Conservation (phyloP, 2,113 vertebrate species). For the Petroica traversi region DNA sequence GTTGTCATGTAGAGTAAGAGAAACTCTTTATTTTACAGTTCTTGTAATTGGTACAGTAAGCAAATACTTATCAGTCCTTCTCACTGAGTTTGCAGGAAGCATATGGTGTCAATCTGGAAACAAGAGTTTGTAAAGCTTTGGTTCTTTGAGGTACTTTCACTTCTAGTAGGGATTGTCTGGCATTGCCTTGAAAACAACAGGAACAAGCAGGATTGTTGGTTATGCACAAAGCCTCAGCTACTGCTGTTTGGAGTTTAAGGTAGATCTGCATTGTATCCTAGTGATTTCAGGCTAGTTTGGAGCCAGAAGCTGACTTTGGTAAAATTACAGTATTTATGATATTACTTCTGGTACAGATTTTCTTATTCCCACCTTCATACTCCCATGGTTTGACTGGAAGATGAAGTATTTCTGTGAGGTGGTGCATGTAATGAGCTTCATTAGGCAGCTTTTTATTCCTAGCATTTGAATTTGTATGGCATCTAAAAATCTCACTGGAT, state of each 20-base stretch:
- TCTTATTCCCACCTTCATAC: background rate
- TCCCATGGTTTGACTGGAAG: background rate
- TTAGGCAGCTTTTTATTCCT: background rate
- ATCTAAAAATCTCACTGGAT: background rate
- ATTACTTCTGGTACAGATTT: background rate
- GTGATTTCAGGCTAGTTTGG: background rate
- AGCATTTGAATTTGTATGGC: background rate
- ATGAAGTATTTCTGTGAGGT: background rate
- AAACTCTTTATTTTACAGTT: background rate
- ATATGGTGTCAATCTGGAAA: background rate
- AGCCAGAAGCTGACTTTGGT: background rate
- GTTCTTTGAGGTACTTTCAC: background rate
- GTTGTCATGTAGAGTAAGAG: background rate
- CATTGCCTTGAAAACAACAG: background rate
- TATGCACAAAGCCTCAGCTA: background rate
- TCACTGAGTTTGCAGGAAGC: background rate
- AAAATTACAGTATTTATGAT: background rate
- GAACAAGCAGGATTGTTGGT: background rate
- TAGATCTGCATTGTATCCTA: background rate
- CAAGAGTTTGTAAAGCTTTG: background rate
- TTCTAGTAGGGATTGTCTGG: background rate
- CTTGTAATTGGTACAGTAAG: background rate
- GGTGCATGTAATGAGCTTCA: background rate
- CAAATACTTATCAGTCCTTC: accelerated
- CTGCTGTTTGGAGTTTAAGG: background rate